A percentile compares a stretch with the other conserved stretches of the same genome.
These are phyloP conservation scores for Anastatus disparis DNA, from an alignment of 1,140 invertebrate species.

Conservation along the genomic window DNA sequence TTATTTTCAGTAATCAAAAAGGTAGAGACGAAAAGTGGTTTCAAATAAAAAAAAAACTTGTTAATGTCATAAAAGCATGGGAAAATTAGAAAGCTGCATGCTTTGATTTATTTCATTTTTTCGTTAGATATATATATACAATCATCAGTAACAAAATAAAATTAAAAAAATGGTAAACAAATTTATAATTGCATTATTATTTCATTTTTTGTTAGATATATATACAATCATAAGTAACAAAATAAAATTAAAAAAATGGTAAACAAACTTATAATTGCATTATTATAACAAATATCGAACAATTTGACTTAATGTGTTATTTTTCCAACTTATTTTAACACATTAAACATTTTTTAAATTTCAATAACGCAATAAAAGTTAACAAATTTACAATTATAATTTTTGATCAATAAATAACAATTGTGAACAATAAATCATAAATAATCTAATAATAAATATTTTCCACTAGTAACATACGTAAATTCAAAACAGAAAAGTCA, in stretches of 20 bases:
- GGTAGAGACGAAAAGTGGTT: not conserved
- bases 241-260: constrained; percentile 4
- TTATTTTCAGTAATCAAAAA: not conserved
- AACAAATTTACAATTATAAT: constrained; percentile 12
- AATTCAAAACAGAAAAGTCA: constrained; percentile 27
- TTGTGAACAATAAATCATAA: constrained; percentile 36
- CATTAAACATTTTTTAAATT: constrained; percentile 9
- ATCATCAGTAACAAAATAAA: constrained; percentile 13
- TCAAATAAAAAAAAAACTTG: constrained; percentile 22
- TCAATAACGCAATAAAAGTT: constrained; percentile 14
- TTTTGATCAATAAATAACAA: constrained; percentile 10
- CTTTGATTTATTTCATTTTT: constrained; percentile 21
- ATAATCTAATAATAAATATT: constrained; percentile 26
- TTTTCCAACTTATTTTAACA: not conserved
- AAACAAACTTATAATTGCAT: constrained; percentile 8
- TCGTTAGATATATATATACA: not conserved
- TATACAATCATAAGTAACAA: constrained; percentile 5
- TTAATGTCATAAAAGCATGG: constrained; percentile 16
- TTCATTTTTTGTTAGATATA: not conserved
- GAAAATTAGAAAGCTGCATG: not conserved
- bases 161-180: constrained; percentile 1
- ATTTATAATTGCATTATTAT: constrained; percentile 14
- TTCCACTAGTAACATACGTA: constrained; percentile 43
- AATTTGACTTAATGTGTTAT: not conserved
- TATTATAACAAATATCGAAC: constrained; percentile 24